phyloP scores from a whole-genome alignment of 1,140 invertebrate species.

The Stegodyphus dumicola region DNA sequence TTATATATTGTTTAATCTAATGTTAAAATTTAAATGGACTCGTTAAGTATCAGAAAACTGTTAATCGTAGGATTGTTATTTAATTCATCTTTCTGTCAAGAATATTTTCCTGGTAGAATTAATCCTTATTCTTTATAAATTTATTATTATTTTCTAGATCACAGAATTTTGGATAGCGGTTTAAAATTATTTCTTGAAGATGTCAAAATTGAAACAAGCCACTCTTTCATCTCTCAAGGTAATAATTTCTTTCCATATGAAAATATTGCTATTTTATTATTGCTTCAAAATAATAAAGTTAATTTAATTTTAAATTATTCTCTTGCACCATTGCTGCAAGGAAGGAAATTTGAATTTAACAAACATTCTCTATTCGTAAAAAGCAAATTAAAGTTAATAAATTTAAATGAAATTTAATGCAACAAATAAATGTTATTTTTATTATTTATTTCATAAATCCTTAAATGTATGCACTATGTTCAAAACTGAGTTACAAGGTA shows the following conservation, averaged over 20 bases:
- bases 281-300: no score
- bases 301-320: no score
- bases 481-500: no score
- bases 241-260: background rate
- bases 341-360: no score
- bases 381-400: no score
- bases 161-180: background rate
- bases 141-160: background rate
- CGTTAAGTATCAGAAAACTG: background rate
- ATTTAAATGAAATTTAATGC: no score
- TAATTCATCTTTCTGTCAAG: background rate
- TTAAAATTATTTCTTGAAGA: background rate
- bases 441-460: background rate
- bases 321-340: no score
- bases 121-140: background rate
- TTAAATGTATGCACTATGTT: no score
- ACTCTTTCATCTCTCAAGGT: constrained; percentile 55
- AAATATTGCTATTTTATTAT: background rate
- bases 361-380: no score
- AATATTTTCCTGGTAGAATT: background rate
- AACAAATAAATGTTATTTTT: no score
- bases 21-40: background rate
- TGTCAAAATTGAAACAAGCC: constrained; percentile 52
- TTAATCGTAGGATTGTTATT: background rate
- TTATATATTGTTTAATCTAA: background rate